Evolutionary conservation across 2,888 invertebrate genomes (phyloP), one percentile per base, ranked within the genome.

Genomic region (Adelphocoris suturalis): DNA sequence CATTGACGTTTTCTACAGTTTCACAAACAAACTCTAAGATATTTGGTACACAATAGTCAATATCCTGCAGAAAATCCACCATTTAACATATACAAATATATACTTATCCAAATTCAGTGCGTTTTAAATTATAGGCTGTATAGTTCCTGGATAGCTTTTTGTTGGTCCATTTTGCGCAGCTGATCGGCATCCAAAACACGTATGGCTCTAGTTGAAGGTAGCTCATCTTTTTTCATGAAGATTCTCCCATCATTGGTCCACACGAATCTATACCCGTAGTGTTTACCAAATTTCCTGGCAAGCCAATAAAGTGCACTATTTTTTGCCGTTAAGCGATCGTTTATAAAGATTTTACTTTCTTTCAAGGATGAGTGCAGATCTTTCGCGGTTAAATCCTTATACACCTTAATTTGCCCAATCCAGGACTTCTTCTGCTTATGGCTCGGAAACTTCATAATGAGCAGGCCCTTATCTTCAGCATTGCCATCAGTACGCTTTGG

Each of bases 281-380:
- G 16, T 19, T 61, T 12, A 61, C 13, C 61, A 19, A 61, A 61
- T 61, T 61, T 61, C 61, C 61, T 61, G 61, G 61, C 61, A 61
- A 61, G 61, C 61, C 61, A 61, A 19, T 16, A 61, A 19, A 61
- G 16, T 61, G n/a, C n/a, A 16, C n/a, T 19, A 23, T 61, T 61
- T 19, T 19, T 16, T 4, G 61, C 16, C 19, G 61, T 61, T 19
- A 61, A 19, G 61, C 61, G 61, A 9, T 57, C 57, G 16, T 57
- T 57, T 14, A 57, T 57, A 16, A 14, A 57, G 16, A 57, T 57
- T 14, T 57, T 57, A 9, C 57, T 57, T 4, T 57, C 16, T 57
- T 16, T 16, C 57, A 16, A 13, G 16, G 57, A 9, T 57, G 57
- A 16, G 16, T 57, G 57, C 16, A 57, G 57, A 16, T 57, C 57